phyloP scores from a whole-genome alignment of 2,888 invertebrate genomes.

The Machimus atricapillus region DNA sequence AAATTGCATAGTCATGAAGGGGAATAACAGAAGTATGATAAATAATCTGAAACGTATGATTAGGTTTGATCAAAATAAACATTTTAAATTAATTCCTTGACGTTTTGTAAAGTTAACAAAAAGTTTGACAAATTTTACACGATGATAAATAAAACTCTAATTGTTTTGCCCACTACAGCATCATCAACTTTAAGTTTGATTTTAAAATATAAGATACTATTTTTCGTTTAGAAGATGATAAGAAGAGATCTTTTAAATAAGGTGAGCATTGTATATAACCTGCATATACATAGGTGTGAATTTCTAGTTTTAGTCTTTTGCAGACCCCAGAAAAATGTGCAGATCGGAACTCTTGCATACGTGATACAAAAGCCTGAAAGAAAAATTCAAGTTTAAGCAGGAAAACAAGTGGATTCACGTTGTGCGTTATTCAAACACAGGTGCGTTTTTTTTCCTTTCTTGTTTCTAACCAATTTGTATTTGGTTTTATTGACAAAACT shows the following conservation, averaged over 20 bases:
- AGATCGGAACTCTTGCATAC: background rate
- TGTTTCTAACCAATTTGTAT: background rate
- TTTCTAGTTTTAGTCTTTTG: background rate
- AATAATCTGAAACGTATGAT: background rate
- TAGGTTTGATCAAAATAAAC: background rate
- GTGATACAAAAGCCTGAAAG: background rate
- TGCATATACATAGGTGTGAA: background rate
- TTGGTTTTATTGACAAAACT: background rate
- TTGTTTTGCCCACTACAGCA: too few species aligned
- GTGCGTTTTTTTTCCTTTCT: background rate
- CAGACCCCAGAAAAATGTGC: background rate
- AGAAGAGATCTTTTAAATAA: background rate
- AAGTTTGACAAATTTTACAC: too few species aligned
- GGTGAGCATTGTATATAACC: background rate
- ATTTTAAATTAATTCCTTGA: background rate
- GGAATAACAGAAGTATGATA: background rate
- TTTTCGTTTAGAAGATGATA: too few species aligned
- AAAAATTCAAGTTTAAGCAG: background rate
- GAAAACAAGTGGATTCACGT: background rate
- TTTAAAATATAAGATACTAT: background rate
- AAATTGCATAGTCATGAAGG: background rate
- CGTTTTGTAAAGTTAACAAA: background rate
- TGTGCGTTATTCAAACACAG: background rate
- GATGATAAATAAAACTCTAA: too few species aligned
- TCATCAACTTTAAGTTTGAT: background rate